phyloP scores from a whole-genome alignment of 2,888 invertebrate genomes.

The Netelia fuscicornis region DNA sequence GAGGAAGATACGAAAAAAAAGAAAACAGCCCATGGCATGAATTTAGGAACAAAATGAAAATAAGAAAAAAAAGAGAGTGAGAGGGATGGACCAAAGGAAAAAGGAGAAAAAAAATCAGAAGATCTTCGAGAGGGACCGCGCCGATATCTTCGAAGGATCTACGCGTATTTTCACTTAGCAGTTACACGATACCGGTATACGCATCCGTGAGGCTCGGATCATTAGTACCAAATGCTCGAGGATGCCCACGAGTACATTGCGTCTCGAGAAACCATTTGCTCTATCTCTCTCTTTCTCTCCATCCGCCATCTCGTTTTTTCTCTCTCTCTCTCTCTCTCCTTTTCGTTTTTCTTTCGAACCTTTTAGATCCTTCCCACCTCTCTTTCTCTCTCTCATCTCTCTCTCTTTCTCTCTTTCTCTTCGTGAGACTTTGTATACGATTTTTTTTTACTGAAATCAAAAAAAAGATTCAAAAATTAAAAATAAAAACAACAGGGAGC shows the following conservation, averaged over 20 bases:
- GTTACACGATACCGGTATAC: constrained; percentile 81
- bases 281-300: constrained; percentile 62
- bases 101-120: constrained; percentile 29
- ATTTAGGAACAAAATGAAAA: constrained; percentile 15
- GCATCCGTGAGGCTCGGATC: constrained; percentile 76
- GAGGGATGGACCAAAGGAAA: constrained; percentile 32
- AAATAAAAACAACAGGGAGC: neutral
- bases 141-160: constrained; percentile 79
- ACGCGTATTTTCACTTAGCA: constrained; percentile 84
- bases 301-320: neutral
- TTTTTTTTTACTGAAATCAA: neutral
- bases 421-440: neutral
- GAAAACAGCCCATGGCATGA: neutral
- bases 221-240: constrained; percentile 80
- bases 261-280: constrained; percentile 55
- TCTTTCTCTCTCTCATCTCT: constrained; percentile 15
- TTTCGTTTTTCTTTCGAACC: constrained; percentile 29
- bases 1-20: constrained; percentile 32
- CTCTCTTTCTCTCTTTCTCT: neutral
- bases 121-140: constrained; percentile 62
- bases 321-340: constrained; percentile 29
- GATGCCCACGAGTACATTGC: constrained; percentile 72
- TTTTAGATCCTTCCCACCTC: constrained; percentile 59
- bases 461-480: neutral
- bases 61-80: constrained; percentile 10